These are phyloP conservation scores for Benitochromis conjunctus DNA, from an alignment of 2,113 vertebrate genomes.

Conservation along the genomic window DNA sequence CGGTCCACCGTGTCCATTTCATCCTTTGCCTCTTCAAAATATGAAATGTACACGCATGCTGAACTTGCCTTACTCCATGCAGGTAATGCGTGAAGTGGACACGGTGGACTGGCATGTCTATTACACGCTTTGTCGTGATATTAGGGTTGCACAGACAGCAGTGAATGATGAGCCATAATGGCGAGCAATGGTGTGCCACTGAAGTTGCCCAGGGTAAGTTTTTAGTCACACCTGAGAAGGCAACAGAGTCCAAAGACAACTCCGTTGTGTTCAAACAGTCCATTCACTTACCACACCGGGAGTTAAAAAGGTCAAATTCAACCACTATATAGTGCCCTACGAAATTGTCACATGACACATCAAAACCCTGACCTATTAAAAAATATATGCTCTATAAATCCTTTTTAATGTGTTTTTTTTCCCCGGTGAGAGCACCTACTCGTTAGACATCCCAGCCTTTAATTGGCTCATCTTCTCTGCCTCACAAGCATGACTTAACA, in stretches of 20 bases:
- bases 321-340: background rate
- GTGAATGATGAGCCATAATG: background rate
- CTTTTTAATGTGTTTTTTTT: background rate
- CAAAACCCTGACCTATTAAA: background rate
- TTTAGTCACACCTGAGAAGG: background rate
- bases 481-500: background rate
- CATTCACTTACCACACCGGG: background rate
- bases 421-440: background rate
- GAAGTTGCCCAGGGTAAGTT: background rate
- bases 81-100: background rate
- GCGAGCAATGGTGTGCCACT: background rate
- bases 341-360: background rate
- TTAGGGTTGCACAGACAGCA: background rate
- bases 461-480: background rate
- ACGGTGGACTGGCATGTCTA: background rate
- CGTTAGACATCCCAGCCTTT: background rate
- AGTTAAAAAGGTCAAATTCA: background rate
- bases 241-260: accelerated
- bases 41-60: background rate
- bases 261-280: background rate
- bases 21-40: background rate
- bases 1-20: background rate
- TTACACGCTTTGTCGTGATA: background rate
- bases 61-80: background rate
- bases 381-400: background rate